Conservation (phyloP, 1,140 invertebrate species). For the Drosophila jambulina region DNA sequence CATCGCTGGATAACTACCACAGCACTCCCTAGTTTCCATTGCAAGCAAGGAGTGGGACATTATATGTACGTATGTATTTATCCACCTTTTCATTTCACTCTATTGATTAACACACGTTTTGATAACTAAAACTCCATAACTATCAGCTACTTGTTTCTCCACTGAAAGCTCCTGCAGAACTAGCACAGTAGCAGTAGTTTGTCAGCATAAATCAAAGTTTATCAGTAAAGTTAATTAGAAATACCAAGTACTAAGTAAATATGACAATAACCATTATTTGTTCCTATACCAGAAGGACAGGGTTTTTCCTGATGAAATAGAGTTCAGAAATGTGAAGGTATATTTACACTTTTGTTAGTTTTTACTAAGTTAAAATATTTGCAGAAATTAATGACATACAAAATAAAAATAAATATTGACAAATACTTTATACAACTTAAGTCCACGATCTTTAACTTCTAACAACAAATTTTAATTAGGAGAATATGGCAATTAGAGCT, state of each 20-base stretch:
- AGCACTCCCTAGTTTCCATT: slow-evolving; percentile 15
- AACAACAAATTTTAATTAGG: background rate
- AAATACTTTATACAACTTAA: background rate
- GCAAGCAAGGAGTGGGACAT: background rate
- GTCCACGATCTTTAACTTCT: background rate
- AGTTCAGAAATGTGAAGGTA: background rate
- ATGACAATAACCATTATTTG: background rate
- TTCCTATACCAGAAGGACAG: background rate
- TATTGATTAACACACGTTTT: slow-evolving; percentile 24
- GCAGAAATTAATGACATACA: no score
- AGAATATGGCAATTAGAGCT: background rate
- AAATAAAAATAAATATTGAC: no score
- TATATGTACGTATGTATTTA: slow-evolving; percentile 13
- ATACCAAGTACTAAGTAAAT: background rate
- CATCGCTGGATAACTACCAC: slow-evolving; percentile 5
- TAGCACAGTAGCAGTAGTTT: background rate
- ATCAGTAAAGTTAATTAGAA: slow-evolving; percentile 9
- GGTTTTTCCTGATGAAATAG: background rate
- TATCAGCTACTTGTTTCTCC: background rate
- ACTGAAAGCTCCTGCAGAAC: background rate
- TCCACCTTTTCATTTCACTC: slow-evolving; percentile 9
- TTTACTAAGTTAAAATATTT: background rate
- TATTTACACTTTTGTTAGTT: background rate
- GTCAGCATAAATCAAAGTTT: background rate
- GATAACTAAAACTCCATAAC: background rate